Conservation (phyloP, 1,140 invertebrate species). For the Periplaneta americana region DNA sequence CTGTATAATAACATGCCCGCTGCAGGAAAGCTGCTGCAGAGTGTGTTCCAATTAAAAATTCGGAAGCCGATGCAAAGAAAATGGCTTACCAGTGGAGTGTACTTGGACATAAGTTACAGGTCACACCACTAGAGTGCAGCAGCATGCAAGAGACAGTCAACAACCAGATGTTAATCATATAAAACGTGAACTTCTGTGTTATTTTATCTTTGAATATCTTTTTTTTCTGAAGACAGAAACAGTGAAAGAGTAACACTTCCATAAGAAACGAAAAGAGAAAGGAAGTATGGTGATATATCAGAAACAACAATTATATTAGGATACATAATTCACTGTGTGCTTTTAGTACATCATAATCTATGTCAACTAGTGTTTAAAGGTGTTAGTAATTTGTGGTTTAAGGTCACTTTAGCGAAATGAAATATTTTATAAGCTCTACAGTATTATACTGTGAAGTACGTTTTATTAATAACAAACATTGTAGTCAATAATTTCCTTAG, state of each 20-base stretch:
- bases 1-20: neutral
- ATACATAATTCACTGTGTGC: neutral
- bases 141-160: conserved; percentile 24
- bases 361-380: too few species aligned
- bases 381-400: too few species aligned
- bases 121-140: conserved; percentile 27
- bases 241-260: neutral
- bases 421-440: too few species aligned
- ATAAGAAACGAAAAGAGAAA: neutral
- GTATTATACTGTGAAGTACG: too few species aligned
- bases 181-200: neutral
- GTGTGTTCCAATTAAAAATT: neutral
- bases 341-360: neutral
- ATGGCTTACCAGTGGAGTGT: conserved; percentile 49
- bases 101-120: conserved; percentile 51
- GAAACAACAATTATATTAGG: neutral
- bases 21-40: neutral
- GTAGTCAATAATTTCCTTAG: too few species aligned
- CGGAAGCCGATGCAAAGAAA: conserved; percentile 4
- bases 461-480: too few species aligned
- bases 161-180: conserved; percentile 1
- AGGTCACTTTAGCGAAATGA: too few species aligned
- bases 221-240: neutral
- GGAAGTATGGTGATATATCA: neutral
- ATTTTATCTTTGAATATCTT: neutral